phyloP scores from a whole-genome alignment of 2,888 invertebrate species.

The Synanthedon formicaeformis region DNA sequence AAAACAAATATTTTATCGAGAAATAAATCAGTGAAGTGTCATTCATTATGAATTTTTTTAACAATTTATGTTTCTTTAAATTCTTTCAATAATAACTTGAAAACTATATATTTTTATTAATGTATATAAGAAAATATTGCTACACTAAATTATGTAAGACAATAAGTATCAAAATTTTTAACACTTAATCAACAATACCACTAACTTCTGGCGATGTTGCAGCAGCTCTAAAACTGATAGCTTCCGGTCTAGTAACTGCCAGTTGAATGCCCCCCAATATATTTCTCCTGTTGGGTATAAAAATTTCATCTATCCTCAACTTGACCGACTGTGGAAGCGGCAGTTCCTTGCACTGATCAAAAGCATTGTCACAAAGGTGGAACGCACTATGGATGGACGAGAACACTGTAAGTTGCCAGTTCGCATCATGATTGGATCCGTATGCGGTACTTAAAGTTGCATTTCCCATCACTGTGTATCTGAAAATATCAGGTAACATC shows the following conservation, averaged over 20 bases:
- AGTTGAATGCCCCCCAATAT: slow-evolving; percentile 50
- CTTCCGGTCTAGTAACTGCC: slow-evolving; percentile 33
- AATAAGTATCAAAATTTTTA: no score
- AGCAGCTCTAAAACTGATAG: slow-evolving; percentile 41
- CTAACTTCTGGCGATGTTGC: slow-evolving; percentile 41
- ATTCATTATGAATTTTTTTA: no score
- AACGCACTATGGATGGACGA: slow-evolving; percentile 30
- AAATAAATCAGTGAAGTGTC: no score
- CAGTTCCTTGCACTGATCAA: slow-evolving; percentile 23
- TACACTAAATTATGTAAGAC: no score
- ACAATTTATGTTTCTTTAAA: no score
- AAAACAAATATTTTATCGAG: no score
- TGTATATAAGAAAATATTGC: no score
- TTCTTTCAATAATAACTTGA: no score
- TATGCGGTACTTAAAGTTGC: slow-evolving; percentile 24
- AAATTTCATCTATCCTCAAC: slow-evolving; percentile 46
- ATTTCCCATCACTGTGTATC: slow-evolving; percentile 49
- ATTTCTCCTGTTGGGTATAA: slow-evolving; percentile 47
- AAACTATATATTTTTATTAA: no score
- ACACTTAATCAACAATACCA: background rate
- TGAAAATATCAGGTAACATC: slow-evolving; percentile 10
- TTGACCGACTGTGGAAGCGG: slow-evolving; percentile 28
- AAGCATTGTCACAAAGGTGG: slow-evolving; percentile 46
- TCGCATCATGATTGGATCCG: slow-evolving; percentile 22
- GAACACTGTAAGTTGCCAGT: slow-evolving; percentile 49